Evolutionary conservation across 2,113 vertebrate genomes (phyloP).

Genomic region (Hydropotes inermis): DNA sequence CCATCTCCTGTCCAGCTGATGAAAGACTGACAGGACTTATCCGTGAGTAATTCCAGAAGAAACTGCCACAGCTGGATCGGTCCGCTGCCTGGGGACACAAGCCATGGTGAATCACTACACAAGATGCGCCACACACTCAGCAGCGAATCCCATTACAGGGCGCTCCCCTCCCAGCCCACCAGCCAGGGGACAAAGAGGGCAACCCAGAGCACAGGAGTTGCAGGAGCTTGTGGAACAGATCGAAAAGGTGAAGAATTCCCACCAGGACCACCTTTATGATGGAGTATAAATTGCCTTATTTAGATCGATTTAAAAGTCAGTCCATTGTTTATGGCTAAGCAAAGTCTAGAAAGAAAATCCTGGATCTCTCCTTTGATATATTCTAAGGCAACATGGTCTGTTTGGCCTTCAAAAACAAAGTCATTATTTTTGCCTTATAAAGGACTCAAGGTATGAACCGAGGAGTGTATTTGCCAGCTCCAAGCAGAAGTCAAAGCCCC

Average conservation of each 20-base stretch:
- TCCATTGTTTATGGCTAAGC: background rate
- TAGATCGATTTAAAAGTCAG: background rate
- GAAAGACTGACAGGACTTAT: slow-evolving; percentile 99
- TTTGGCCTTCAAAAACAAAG: background rate
- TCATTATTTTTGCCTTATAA: background rate
- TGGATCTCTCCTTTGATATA: background rate
- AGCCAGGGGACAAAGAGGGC: accelerated
- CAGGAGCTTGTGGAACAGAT: background rate
- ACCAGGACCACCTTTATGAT: background rate
- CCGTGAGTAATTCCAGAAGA: slow-evolving; percentile 96
- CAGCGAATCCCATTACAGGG: background rate
- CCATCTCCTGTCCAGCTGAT: slow-evolving; percentile 99
- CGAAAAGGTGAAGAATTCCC: background rate
- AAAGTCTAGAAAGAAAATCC: slow-evolving; percentile 5
- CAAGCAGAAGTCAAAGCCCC: background rate
- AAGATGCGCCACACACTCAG: accelerated
- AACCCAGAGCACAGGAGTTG: accelerated
- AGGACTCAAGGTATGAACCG: background rate
- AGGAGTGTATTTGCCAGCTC: background rate
- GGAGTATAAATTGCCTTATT: background rate
- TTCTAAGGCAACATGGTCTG: background rate
- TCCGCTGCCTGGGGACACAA: slow-evolving; percentile 90
- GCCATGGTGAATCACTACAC: slow-evolving; percentile 29
- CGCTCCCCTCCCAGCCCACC: accelerated
- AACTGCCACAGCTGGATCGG: slow-evolving; percentile 99